These are phyloP conservation scores for Eurytoma californica DNA, from an alignment of 2,888 invertebrate genomes.

Conservation along the genomic window DNA sequence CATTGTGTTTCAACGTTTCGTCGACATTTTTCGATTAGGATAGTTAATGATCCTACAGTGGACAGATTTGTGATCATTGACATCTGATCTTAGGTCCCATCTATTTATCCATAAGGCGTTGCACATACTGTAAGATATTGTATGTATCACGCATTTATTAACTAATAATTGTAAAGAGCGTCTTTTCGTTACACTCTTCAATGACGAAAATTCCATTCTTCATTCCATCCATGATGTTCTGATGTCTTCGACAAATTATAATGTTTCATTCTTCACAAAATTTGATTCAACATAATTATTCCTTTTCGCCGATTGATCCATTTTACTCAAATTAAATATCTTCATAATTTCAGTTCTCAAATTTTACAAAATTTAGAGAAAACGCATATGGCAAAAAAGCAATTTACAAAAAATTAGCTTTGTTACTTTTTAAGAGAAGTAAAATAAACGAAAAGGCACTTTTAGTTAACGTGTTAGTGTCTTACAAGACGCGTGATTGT, in stretches of 20 bases:
- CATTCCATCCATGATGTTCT: too few species aligned
- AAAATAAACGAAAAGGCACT: conserved; percentile 45
- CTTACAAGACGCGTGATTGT: conserved; percentile 67
- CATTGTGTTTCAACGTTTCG: conserved; percentile 1
- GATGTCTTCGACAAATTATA: too few species aligned
- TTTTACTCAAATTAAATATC: too few species aligned
- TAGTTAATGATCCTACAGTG: conserved; percentile 55
- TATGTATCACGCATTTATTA: conserved; percentile 66
- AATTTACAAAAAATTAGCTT: too few species aligned
- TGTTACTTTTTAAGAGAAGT: neutral
- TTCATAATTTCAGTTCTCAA: too few species aligned
- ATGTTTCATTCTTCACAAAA: too few species aligned
- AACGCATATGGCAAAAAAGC: too few species aligned
- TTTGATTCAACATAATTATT: too few species aligned
- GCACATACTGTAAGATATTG: conserved; percentile 70
- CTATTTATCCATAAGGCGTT: conserved; percentile 64
- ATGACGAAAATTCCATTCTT: too few species aligned
- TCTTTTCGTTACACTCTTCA: conserved; percentile 27
- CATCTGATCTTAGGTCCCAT: conserved; percentile 59
- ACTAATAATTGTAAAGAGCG: conserved; percentile 34
- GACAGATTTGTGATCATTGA: conserved; percentile 59
- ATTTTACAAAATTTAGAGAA: too few species aligned
- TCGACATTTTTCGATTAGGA: conserved; percentile 26
- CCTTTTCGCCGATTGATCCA: too few species aligned
- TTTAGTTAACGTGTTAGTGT: conserved; percentile 67